Conservation (phyloP, 1,140 invertebrate genomes). For the Battus philenor region DNA sequence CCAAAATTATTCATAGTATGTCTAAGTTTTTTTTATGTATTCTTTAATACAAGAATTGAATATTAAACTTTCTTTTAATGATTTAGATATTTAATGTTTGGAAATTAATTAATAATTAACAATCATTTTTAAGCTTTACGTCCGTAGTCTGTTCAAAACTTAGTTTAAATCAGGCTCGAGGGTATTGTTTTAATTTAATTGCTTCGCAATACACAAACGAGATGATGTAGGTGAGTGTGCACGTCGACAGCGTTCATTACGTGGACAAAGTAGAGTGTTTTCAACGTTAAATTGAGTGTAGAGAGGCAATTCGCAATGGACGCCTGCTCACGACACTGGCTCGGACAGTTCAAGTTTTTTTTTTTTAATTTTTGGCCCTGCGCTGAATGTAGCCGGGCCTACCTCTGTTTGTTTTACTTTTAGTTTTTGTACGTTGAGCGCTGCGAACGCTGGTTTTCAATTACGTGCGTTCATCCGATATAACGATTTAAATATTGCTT, state of each 20-base stretch:
- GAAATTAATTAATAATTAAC: too few species aligned
- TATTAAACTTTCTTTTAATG: too few species aligned
- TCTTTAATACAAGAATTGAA: too few species aligned
- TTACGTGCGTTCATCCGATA: constrained; percentile 21
- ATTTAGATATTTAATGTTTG: too few species aligned
- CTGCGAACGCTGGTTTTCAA: constrained; percentile 28
- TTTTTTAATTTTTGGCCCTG: constrained; percentile 49
- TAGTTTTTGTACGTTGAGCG: constrained; percentile 21
- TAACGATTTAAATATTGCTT: constrained; percentile 14
- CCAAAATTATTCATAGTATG: too few species aligned
- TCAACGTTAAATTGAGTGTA: constrained; percentile 69
- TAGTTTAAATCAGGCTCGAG: too few species aligned
- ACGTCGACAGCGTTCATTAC: constrained; percentile 51
- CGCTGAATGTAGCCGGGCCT: constrained; percentile 6
- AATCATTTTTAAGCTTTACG: too few species aligned
- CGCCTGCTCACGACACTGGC: constrained; percentile 41
- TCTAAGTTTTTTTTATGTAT: too few species aligned
- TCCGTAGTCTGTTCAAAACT: too few species aligned
- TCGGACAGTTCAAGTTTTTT: constrained; percentile 39
- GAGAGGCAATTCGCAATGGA: constrained; percentile 60
- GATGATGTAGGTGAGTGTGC: constrained; percentile 19
- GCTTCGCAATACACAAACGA: background rate
- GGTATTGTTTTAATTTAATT: constrained; percentile 14
- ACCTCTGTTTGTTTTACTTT: constrained; percentile 30
- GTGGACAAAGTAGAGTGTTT: constrained; percentile 67